Evolutionary conservation across 1,140 invertebrate genomes (phyloP), one percentile per base, ranked within the genome.

Genomic region (Aphelinus atriplicis): DNA sequence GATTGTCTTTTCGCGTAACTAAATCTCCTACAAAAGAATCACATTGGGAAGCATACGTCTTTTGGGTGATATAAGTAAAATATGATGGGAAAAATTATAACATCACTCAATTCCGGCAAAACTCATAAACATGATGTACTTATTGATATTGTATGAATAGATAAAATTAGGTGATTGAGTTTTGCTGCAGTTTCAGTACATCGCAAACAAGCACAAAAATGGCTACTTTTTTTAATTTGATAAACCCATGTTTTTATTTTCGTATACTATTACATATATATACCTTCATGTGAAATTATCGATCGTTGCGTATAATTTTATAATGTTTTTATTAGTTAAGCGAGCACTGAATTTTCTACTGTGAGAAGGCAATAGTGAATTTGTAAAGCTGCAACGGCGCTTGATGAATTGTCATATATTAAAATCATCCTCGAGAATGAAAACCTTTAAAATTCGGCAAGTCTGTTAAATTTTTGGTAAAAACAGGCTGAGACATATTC

Each of bases 271-370:
- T 64, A 64, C 64, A 69, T 64, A 55, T 56, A 43, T 66, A 6
- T 50, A 46, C 45, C 58, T 75, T 66, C 53, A 7, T 43, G 42
- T 45, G 56, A 47, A 6, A 43, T 9, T 42, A 9, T 68, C 65
- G 57, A 69, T 69, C 58, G 10, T 50, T 65, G 48, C 45, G 45
- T 56, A 69, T 73, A 70, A 58, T 70, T 70, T 70, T 65, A 46
- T 68, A 74, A 68, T 53, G 56, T 5, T 26, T 26, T 26, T 26
- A 26, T 47, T 43, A 9, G 51, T 6, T 47, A 62, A 9, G 5
- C 1, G 48, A 57, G 7, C 42, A 42, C 58, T 69, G 45, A 2
- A 56, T 69, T 70, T 66, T 74, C 56, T 67, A 68, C 60, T 9
- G 45, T 1, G 9, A 53, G 7, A n/a, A 48, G 45, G 7, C 42